phyloP scores from a whole-genome alignment of 2,113 vertebrate species.

The Odobenus rosmarus region DNA sequence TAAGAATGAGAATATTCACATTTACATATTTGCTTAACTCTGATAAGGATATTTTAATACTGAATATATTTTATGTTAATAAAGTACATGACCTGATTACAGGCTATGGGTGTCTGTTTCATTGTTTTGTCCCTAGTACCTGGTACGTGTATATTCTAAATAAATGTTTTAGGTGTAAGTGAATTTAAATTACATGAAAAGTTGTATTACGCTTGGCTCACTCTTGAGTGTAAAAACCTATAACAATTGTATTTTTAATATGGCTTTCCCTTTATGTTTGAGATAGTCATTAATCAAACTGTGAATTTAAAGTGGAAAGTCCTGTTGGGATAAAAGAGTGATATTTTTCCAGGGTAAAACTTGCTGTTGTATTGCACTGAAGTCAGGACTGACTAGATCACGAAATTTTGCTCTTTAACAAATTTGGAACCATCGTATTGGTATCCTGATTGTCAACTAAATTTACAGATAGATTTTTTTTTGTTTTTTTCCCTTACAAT shows the following conservation, averaged over 20 bases:
- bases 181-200: conserved; percentile 49
- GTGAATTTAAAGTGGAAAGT: background rate
- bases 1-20: conserved; percentile 37
- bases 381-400: background rate
- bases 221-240: background rate
- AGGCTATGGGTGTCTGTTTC: background rate
- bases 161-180: conserved; percentile 14
- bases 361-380: background rate
- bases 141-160: background rate
- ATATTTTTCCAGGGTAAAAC: conserved; percentile 34
- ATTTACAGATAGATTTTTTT: background rate
- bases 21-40: background rate
- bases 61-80: conserved; percentile 43
- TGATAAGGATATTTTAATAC: conserved; percentile 19
- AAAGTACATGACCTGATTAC: background rate
- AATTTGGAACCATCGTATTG: conserved; percentile 2
- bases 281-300: conserved; percentile 50
- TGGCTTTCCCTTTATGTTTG: conserved; percentile 22
- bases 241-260: conserved; percentile 30
- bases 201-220: background rate
- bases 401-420: background rate
- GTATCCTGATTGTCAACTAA: background rate
- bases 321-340: background rate
- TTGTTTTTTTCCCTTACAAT: background rate
- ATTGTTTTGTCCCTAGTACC: background rate